Evolutionary conservation across 2,113 vertebrate genomes (phyloP).

Genomic region (Eulemur rufifrons): DNA sequence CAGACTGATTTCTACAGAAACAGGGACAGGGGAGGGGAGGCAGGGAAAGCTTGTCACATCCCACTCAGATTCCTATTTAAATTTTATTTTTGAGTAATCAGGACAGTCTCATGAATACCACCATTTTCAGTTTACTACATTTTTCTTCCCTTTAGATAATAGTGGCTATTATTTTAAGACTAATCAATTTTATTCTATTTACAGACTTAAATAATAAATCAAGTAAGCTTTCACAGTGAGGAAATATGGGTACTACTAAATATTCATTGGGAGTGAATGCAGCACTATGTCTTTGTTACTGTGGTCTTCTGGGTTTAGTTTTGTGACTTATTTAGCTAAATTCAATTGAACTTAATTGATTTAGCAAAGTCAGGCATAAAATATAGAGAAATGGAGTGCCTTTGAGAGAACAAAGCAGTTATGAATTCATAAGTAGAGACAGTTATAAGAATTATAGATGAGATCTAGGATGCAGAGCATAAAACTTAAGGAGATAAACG

Average conservation of each 20-base stretch:
- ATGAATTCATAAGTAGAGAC: slow-evolving; percentile 61
- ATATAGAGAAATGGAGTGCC: slow-evolving; percentile 53
- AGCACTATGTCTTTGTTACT: slow-evolving; percentile 56
- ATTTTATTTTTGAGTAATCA: neutral
- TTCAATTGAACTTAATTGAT: slow-evolving; percentile 76
- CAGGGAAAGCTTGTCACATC: neutral
- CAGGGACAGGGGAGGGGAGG: too few relatives aligned
- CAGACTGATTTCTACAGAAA: neutral
- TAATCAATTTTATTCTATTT: slow-evolving; percentile 62
- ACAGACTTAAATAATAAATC: slow-evolving; percentile 62
- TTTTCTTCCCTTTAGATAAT: slow-evolving; percentile 49
- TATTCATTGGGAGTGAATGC: slow-evolving; percentile 52
- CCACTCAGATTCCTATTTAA: neutral
- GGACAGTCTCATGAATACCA: neutral
- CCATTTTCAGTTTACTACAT: neutral
- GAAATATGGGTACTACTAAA: slow-evolving; percentile 58
- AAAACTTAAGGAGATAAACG: slow-evolving; percentile 47
- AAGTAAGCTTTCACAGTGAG: slow-evolving; percentile 46
- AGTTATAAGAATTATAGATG: slow-evolving; percentile 65
- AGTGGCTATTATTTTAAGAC: slow-evolving; percentile 51
- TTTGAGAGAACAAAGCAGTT: slow-evolving; percentile 61
- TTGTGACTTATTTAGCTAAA: slow-evolving; percentile 74
- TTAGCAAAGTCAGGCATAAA: slow-evolving; percentile 69
- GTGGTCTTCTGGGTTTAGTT: slow-evolving; percentile 53
- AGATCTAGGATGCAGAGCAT: neutral